Percentiles rank a stretch among this genome's conserved stretches.
These are phyloP conservation scores for Theretra japonica DNA, from an alignment of 2,888 invertebrate genomes.

Conservation along the genomic window DNA sequence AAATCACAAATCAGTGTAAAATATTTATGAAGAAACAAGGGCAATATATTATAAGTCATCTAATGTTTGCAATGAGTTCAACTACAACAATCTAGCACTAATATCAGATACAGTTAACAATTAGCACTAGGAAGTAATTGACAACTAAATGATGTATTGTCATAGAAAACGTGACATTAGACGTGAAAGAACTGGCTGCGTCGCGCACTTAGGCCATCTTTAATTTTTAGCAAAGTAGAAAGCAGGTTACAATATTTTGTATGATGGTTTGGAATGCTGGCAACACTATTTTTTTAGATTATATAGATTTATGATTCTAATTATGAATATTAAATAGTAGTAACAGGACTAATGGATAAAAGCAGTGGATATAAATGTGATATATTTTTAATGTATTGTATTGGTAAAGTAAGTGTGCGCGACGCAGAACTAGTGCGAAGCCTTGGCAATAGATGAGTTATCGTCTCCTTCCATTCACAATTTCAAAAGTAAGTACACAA, in stretches of 20 bases:
- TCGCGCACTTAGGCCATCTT: background rate
- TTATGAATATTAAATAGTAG: background rate
- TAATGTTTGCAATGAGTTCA: slow-evolving; percentile 76
- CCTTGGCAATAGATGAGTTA: slow-evolving; percentile 24
- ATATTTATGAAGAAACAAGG: slow-evolving; percentile 85
- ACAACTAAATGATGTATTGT: slow-evolving; percentile 53
- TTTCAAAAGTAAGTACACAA: slow-evolving; percentile 29
- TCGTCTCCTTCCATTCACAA: slow-evolving; percentile 22
- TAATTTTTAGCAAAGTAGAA: background rate
- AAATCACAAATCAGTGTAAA: slow-evolving; percentile 69
- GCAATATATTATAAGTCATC: slow-evolving; percentile 81
- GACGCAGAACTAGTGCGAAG: slow-evolving; percentile 25
- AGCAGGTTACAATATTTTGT: background rate
- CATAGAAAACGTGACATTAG: slow-evolving; percentile 28
- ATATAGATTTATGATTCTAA: too few relatives aligned
- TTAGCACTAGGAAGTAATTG: slow-evolving; percentile 73
- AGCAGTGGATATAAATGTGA: background rate
- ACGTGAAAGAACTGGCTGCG: slow-evolving; percentile 8
- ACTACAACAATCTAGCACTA: slow-evolving; percentile 77
- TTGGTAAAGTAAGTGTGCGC: background rate
- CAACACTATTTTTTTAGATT: background rate
- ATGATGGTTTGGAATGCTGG: background rate
- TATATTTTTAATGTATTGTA: background rate
- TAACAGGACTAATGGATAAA: background rate
- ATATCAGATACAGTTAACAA: slow-evolving; percentile 65